These are phyloP conservation scores for Terrapene triunguis DNA, from an alignment of 2,113 vertebrate genomes.

Conservation along the genomic window DNA sequence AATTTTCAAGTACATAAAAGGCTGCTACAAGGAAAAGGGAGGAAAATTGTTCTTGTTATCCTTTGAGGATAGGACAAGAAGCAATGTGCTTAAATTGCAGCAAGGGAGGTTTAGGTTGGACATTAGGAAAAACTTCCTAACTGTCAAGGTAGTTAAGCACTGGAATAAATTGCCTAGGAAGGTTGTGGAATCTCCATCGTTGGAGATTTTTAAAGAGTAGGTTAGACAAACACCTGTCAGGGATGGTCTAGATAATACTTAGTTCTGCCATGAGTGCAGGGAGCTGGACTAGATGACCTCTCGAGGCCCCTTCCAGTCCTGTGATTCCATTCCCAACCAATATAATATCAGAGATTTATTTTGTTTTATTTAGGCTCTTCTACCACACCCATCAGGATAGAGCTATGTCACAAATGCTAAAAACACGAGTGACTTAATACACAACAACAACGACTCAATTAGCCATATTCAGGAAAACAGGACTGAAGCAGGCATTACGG, in stretches of 20 bases:
- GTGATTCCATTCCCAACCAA: background rate
- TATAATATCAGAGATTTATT: background rate
- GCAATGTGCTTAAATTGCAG: no score
- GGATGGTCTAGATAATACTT: background rate
- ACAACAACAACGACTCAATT: background rate
- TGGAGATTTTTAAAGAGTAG: background rate
- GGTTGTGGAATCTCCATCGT: background rate
- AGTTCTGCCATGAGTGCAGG: background rate
- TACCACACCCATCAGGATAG: background rate
- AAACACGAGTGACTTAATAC: accelerated
- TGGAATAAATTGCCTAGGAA: background rate
- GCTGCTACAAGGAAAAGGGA: background rate
- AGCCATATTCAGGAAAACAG: accelerated
- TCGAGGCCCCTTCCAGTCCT: background rate
- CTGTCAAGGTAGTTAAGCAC: background rate
- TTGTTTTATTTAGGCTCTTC: background rate
- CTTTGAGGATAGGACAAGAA: no score
- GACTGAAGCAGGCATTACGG: background rate
- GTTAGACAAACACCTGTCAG: background rate
- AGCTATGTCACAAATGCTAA: background rate
- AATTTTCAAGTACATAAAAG: background rate
- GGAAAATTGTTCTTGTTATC: background rate
- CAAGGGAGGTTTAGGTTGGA: no score
- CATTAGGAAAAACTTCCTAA: no score
- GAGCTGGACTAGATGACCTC: background rate